Base-by-base conservation (phyloP, 2,797 vertebrate species). In the Cuculus canorus region DNA sequence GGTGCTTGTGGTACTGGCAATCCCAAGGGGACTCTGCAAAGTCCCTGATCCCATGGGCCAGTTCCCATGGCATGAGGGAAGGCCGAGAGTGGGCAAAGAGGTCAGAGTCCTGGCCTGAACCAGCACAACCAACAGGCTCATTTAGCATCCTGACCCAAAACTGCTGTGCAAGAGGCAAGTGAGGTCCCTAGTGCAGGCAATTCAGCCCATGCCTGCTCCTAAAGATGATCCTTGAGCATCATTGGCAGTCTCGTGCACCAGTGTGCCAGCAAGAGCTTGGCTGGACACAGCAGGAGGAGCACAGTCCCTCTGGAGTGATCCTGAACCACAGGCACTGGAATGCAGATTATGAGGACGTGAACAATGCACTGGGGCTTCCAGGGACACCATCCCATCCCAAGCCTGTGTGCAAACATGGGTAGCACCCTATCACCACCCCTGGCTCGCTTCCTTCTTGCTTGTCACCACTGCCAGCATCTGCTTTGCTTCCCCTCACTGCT, bases 301-400 rank as follows among this genome's bases (percentile, higher is more conserved):
- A 1, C 0, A 24, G 11, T 43, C 4, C 17, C 57, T 23, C 13
- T 0, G 3, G n/a, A 73, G 21, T 32, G 23, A 32, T 37, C 56
- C 75, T 1, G 2, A 56, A 12, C 14, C 0, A 0, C 61, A 75
- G 78, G 48, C n/a, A 7, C 22, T 15, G 25, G 0, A 5, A 11
- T n/a, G 76, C 12, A 47, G 64, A 22, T 63, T 33, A 13, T 13
- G 47, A 43, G 75, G 90, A 11, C 11, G 53, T 21, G 57, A 60
- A 43, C 27, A 4, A 39, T 7, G 81, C 45, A 5, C 28, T 2
- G 0, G 8, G 6, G 15, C 10, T 92, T 47, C 71, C 50, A 22
- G 33, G 72, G 64, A 18, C n/a, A 75, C 23, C 4, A 5, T 39
- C 48, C 33, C 41, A 21, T 22, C n/a, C 73, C 53, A 28, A 68